Base-by-base conservation (phyloP, 2,113 vertebrate species). In the Dromaius novaehollandiae region DNA sequence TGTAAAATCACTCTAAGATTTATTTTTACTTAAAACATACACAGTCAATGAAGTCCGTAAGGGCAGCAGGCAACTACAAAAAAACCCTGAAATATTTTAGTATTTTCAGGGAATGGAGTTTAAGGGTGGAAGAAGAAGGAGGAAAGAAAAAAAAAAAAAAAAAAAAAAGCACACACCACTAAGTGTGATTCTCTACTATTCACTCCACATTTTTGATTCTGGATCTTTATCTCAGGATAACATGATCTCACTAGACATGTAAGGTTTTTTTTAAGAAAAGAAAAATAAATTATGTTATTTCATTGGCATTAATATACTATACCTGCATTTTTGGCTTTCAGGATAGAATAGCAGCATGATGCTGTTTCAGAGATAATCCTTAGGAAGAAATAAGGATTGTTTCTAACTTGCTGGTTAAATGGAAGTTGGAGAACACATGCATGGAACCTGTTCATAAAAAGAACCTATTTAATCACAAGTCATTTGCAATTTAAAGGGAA, bases 351-450 rank as follows among this genome's bases (percentile, higher is more conserved):
- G 94, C 97, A 96, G 95, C 70, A 97, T 51, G 97, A 96, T 36
- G 98, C 98, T 70, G 97, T 98, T 64, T 98, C 98, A 42, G 98
- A 98, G 73, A 99, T 98, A 88, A 99, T 85, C 38, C 61, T 96
- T 64, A 99, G 97, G 93, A 99, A 99, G 96, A 98, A 99, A 3
- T 3, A 0, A 1, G 98, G 98, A 95, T 99, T 99, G 78, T 98
- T 98, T 63, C 96, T 95, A 51, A 99, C 98, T 1, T 76, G 95
- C 97, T 99, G 99, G 34, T 97, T 97, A 89, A 99, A 99, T 2
- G 99, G 99, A 63, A 99, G 97, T 90, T 98, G 98, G 80, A 98
- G 98, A 91, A 98, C 98, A 89, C 99, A 99, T 4, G 99, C 98
- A 9, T 99, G 99, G 89, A 99, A 99, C 97, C 99, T 99, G 79